Percentiles rank a stretch among this genome's conserved stretches.
Evolutionary conservation across 2,888 invertebrate genomes (phyloP).

Genomic region (Horisme vitalbata): DNA sequence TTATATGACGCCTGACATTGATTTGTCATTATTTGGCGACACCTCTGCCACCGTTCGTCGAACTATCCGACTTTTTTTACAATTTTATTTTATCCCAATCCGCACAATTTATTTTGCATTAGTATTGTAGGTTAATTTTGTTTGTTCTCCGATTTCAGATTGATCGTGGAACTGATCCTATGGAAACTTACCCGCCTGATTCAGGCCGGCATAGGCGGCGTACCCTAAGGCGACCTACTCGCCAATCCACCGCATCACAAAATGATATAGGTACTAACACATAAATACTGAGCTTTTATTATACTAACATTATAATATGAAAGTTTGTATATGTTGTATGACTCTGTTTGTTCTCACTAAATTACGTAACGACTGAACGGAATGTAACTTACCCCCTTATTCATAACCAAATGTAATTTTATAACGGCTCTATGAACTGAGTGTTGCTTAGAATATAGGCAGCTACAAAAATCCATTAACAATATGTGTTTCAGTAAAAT

Average conservation of each 20-base stretch:
- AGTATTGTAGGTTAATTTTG: neutral
- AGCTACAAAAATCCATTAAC: too few species aligned
- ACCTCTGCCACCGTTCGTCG: conserved; percentile 11
- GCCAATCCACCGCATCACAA: conserved; percentile 31
- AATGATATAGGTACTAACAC: conserved; percentile 48
- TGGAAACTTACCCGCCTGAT: conserved; percentile 79
- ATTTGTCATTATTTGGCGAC: neutral
- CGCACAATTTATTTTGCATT: neutral
- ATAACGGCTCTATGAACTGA: too few species aligned
- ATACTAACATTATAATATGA: too few species aligned
- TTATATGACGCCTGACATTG: neutral
- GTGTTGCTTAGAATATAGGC: too few species aligned
- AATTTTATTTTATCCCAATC: conserved; percentile 6
- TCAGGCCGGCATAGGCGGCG: conserved; percentile 19
- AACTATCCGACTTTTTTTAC: conserved; percentile 10
- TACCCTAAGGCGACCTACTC: conserved; percentile 29
- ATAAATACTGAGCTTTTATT: too few species aligned
- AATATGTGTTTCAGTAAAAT: too few species aligned
- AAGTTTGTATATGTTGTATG: too few species aligned
- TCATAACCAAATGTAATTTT: too few species aligned
- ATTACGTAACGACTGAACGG: too few species aligned
- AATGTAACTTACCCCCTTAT: too few species aligned
- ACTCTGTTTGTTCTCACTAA: too few species aligned
- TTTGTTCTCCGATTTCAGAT: conserved; percentile 66
- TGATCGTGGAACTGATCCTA: conserved; percentile 87